Evolutionary conservation across 2,797 vertebrate species (phyloP), one percentile per base, ranked within the genome.

Genomic region (Diglossa cyanea): DNA sequence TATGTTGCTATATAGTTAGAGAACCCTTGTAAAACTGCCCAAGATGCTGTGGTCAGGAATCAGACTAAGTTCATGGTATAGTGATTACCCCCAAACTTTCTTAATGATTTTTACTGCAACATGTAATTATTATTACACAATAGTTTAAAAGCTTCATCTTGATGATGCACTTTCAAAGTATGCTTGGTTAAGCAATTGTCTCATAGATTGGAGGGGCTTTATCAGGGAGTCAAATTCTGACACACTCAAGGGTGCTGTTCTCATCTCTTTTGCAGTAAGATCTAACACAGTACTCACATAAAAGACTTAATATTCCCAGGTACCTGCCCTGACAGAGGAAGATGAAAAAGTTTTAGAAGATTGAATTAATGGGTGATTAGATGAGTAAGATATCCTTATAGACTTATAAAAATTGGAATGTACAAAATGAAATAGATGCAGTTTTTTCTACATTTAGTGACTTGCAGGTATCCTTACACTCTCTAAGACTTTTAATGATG

Each of bases 71-170:
- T 79, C 12, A 8, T 51, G 75, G 85, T 62, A 83, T 13, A 83
- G 86, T 81, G 86, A 91, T 95, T 92, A 83, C 16, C 71, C 62
- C 66, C 39, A 81, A 80, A 94, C 77, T 96, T 95, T 96, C 73
- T 73, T 87, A 94, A 94, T 96, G 53, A 58, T 93, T 97, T 95
- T 96, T 61, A 77, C 50, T 75, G 88, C 88, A 94, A 88, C 70
- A 42, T 79, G 17, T 94, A 91, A 93, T 97, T 96, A 96, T 78
- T 93, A 85, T 97, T 97, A 82, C 80, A 78, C 86, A 95, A 94
- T 44, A 54, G 15, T 58, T 74, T 81, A 79, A 81, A 87, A 93
- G 84, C 67, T 86, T 93, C 68, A 70, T 80, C 74, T 91, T 61
- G 84, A 45, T 92, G 94, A 92, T 87, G 50, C 55, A 81, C 37